Evolutionary conservation across 2,797 vertebrate species (phyloP).

Genomic region (Thamnophis elegans): DNA sequence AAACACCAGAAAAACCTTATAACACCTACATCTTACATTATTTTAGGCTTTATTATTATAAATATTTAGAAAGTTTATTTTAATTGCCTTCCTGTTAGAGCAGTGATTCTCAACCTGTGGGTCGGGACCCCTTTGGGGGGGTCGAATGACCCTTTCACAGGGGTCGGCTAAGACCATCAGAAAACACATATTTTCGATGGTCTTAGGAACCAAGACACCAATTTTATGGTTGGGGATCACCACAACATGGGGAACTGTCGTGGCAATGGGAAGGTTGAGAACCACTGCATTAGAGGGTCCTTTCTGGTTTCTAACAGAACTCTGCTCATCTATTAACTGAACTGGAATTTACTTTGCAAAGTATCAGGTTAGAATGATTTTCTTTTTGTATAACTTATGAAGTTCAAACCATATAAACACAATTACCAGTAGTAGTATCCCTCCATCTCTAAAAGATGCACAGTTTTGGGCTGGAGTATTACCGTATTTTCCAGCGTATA

Average conservation of each 20-base stretch:
- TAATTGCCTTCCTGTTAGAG: not conserved
- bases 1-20: not conserved
- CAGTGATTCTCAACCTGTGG: too few species aligned
- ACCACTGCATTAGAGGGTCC: too few species aligned
- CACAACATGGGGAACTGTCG: too few species aligned
- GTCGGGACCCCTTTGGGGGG: too few species aligned
- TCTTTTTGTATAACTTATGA: not conserved
- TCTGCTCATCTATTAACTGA: not conserved
- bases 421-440: not conserved
- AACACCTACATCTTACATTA: not conserved
- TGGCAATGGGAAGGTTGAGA: too few species aligned
- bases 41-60: not conserved
- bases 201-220: too few species aligned
- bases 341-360: not conserved
- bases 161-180: too few species aligned
- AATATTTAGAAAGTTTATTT: not conserved
- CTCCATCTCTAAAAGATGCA: not conserved
- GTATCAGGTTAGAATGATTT: not conserved
- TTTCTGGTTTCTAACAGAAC: not conserved
- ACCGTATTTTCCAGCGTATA: too few species aligned
- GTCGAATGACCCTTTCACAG: too few species aligned
- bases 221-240: too few species aligned
- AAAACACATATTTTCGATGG: too few species aligned
- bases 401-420: not conserved
- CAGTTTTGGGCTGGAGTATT: not conserved